These are phyloP conservation scores for Eupithecia inturbata DNA, from an alignment of 2,888 invertebrate genomes.

Conservation along the genomic window DNA sequence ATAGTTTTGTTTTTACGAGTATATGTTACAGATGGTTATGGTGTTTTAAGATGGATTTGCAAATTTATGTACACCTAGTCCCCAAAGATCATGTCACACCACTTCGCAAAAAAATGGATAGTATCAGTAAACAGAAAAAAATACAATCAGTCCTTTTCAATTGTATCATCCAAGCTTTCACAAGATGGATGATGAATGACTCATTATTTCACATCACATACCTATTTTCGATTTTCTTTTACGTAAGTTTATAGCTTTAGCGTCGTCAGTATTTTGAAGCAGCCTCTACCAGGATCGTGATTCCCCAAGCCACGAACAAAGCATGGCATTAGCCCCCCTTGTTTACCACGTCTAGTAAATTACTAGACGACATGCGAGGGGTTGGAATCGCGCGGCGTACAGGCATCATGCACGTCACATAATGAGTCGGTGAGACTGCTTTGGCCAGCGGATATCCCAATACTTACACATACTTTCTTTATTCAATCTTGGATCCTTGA, in stretches of 20 bases:
- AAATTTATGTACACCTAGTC: neutral
- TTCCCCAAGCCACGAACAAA: neutral
- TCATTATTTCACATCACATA: neutral
- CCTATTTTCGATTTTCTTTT: neutral
- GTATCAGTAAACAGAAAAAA: neutral
- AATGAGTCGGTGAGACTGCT: slow-evolving; percentile 55
- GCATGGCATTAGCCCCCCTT: slow-evolving; percentile 45
- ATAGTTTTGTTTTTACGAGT: neutral
- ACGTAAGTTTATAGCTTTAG: neutral
- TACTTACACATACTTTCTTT: slow-evolving; percentile 44
- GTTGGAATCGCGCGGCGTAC: slow-evolving; percentile 46
- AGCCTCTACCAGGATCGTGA: neutral
- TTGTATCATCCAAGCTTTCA: neutral
- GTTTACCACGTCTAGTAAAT: slow-evolving; percentile 60
- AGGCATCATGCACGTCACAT: slow-evolving; percentile 50
- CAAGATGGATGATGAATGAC: neutral
- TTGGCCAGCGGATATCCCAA: slow-evolving; percentile 68
- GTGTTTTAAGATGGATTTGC: neutral
- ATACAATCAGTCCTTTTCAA: neutral
- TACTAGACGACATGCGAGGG: slow-evolving; percentile 67
- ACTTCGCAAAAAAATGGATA: neutral
- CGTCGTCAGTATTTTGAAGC: neutral
- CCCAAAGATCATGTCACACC: neutral
- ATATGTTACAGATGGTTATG: neutral
- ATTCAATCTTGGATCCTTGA: neutral